A percentile compares a stretch with the other conserved stretches of the same genome.
Evolutionary conservation across 2,113 vertebrate species (phyloP).

Genomic region (Limnothrissa miodon): DNA sequence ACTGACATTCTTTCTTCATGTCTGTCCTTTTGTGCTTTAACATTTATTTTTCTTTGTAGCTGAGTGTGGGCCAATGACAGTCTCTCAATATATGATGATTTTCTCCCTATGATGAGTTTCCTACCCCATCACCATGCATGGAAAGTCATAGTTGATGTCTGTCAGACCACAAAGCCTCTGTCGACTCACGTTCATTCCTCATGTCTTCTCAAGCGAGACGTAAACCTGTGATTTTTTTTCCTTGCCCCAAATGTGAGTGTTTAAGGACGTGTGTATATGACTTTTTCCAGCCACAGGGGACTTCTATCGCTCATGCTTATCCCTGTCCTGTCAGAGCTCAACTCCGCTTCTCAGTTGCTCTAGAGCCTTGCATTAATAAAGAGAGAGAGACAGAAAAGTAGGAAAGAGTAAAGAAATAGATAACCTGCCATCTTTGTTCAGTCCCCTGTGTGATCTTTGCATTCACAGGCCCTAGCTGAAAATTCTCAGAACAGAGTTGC

Average conservation of each 20-base stretch:
- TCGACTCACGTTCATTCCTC: not conserved
- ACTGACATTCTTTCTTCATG: not conserved
- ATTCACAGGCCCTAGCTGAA: not conserved
- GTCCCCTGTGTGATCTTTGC: not conserved
- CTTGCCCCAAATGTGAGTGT: not conserved
- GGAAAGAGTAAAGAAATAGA: not conserved
- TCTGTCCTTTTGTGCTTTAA: too few relatives aligned
- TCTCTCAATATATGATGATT: not conserved
- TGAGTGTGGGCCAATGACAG: not conserved
- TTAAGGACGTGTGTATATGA: not conserved
- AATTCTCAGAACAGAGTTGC: not conserved
- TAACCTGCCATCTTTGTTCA: slow-evolving; percentile 11
- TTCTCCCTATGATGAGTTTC: not conserved
- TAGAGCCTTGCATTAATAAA: not conserved
- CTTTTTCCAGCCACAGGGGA: not conserved
- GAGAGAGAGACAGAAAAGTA: not conserved
- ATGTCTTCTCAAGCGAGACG: not conserved
- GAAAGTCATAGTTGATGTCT: not conserved
- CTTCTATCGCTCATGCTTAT: slow-evolving; percentile 9
- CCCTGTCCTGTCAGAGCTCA: not conserved
- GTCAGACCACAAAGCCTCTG: not conserved
- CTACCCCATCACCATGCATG: not conserved
- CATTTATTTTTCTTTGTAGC: not conserved
- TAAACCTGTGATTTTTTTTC: not conserved
- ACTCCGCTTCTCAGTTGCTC: not conserved